Percentiles rank a stretch among this genome's conserved stretches.
phyloP scores from a whole-genome alignment of 2,797 vertebrate genomes.

The Anableps anableps region DNA sequence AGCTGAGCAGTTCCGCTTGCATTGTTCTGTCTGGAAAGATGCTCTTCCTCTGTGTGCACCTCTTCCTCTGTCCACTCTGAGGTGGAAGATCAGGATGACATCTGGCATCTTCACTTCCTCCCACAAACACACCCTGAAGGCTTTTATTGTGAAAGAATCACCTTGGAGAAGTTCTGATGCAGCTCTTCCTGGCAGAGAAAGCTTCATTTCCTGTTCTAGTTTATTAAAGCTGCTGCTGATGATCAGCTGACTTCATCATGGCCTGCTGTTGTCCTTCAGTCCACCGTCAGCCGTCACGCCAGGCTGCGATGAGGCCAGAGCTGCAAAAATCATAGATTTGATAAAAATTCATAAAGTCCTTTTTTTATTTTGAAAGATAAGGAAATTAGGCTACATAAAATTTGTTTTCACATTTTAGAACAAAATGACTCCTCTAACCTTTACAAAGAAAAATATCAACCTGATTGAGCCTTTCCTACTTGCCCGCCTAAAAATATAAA shows the following conservation, averaged over 20 bases:
- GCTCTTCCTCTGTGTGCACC: conserved; percentile 35
- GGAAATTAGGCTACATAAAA: too few species aligned
- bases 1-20: conserved; percentile 16
- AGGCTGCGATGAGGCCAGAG: neutral
- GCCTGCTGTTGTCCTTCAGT: neutral
- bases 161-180: conserved; percentile 9
- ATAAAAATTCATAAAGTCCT: too few species aligned
- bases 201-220: conserved; percentile 22
- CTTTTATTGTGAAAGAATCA: conserved; percentile 38
- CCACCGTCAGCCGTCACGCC: neutral
- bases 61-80: conserved; percentile 23
- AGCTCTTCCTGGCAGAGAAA: conserved; percentile 8
- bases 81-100: conserved; percentile 3
- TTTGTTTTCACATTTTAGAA: too few species aligned
- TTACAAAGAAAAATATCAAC: too few species aligned
- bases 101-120: conserved; percentile 26
- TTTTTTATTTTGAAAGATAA: too few species aligned
- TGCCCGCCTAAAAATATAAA: too few species aligned
- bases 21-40: conserved; percentile 33
- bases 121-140: neutral
- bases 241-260: neutral
- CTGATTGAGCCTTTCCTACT: too few species aligned
- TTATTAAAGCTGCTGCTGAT: neutral
- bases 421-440: too few species aligned
- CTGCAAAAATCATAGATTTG: too few species aligned